phyloP scores from a whole-genome alignment of 2,888 invertebrate genomes.

The Drosophila acutilabella region DNA sequence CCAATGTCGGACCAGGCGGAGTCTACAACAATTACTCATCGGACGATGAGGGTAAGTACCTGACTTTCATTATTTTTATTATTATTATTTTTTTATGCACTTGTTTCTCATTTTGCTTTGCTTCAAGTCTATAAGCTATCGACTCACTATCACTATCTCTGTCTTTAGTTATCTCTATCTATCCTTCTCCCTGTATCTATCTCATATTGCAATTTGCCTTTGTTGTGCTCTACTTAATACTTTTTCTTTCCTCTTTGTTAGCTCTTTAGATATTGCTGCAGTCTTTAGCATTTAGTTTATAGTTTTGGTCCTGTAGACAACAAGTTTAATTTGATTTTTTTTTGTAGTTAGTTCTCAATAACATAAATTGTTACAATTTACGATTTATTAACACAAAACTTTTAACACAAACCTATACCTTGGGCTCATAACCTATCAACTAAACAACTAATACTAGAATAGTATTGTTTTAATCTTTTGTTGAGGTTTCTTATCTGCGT shows the following conservation, averaged over 20 bases:
- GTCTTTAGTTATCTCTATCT: constrained; percentile 10
- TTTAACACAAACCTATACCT: constrained; percentile 4
- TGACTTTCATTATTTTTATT: constrained; percentile 4
- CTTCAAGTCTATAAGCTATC: constrained; percentile 64
- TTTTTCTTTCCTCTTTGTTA: constrained; percentile 38
- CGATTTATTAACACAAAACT: constrained; percentile 4
- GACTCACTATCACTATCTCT: constrained; percentile 26
- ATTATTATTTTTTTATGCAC: constrained; percentile 27
- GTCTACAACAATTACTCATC: constrained; percentile 94
- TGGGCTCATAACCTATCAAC: constrained; percentile 24
- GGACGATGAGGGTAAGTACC: constrained; percentile 94
- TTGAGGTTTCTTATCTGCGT: constrained; percentile 37
- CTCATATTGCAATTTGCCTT: constrained; percentile 55
- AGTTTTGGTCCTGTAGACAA: constrained; percentile 9
- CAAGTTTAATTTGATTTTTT: neutral
- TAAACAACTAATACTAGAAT: constrained; percentile 37
- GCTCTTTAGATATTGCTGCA: constrained; percentile 39
- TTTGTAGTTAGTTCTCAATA: constrained; percentile 5
- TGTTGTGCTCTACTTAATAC: constrained; percentile 45
- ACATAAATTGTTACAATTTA: constrained; percentile 7
- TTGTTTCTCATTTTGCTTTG: constrained; percentile 65
- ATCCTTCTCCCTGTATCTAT: constrained; percentile 24
- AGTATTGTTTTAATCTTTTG: constrained; percentile 31
- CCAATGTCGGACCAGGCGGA: constrained; percentile 85
- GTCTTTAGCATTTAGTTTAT: constrained; percentile 12